phyloP scores from a whole-genome alignment of 2,113 vertebrate species.

The Centropus unirufus region DNA sequence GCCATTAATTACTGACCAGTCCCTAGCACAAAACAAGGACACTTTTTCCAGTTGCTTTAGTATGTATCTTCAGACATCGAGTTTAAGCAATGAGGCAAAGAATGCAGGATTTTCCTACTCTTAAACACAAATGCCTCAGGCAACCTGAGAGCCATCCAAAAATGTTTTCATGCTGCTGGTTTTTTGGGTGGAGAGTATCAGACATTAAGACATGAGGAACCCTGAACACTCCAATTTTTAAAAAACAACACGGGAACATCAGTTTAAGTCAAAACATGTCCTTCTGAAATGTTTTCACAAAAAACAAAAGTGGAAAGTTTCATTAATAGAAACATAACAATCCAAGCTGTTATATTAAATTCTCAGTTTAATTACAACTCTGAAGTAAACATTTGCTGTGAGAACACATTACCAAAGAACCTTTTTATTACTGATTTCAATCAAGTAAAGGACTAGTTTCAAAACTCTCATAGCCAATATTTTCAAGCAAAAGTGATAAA shows the following conservation, averaged over 20 bases:
- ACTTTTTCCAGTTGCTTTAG: background rate
- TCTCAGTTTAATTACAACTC: background rate
- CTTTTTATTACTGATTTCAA: background rate
- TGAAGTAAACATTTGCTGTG: background rate
- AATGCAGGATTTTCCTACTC: background rate
- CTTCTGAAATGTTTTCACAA: background rate
- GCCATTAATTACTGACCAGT: rapidly evolving
- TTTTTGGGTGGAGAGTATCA: background rate
- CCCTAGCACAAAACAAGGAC: background rate
- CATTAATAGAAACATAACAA: background rate
- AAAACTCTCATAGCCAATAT: background rate
- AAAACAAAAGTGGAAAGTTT: background rate
- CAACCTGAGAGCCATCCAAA: background rate
- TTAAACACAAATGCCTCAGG: background rate
- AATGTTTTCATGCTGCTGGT: background rate
- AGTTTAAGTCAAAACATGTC: background rate
- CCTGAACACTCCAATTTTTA: background rate
- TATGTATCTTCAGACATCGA: rapidly evolving
- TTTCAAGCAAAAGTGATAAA: background rate
- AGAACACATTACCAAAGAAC: background rate
- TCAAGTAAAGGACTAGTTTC: background rate
- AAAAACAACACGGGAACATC: background rate
- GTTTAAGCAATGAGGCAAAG: background rate
- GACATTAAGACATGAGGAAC: background rate
- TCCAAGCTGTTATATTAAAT: background rate